Evolutionary conservation across 1,140 invertebrate species (phyloP).

Genomic region (Ceratoteleas bidentatus): DNA sequence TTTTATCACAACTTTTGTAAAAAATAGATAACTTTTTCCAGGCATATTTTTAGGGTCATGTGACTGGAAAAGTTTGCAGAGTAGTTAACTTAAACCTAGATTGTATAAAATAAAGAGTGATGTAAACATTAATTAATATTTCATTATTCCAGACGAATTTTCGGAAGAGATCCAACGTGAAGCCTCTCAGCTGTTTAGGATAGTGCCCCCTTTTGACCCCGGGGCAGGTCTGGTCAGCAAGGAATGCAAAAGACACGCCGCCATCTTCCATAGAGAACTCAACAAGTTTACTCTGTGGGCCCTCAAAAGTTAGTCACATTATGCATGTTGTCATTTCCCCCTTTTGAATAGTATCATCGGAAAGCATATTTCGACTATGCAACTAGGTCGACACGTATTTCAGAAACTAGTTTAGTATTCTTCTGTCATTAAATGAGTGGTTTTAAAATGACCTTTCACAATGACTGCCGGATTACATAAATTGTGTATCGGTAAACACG

Average conservation of each 20-base stretch:
- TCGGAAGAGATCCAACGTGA: conserved; percentile 72
- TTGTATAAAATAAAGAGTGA: no score
- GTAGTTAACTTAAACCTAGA: no score
- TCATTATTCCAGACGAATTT: conserved; percentile 70
- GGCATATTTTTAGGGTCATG: no score
- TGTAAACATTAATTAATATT: background rate
- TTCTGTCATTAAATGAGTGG: conserved; percentile 47
- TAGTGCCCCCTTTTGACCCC: conserved; percentile 75
- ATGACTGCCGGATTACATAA: conserved; percentile 55
- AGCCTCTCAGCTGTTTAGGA: conserved; percentile 69
- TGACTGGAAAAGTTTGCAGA: no score
- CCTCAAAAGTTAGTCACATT: conserved; percentile 80
- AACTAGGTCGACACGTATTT: conserved; percentile 21
- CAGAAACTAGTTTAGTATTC: conserved; percentile 37
- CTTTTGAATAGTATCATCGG: background rate
- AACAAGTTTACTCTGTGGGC: conserved; percentile 81
- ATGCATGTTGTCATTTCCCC: background rate
- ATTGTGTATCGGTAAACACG: conserved; percentile 48
- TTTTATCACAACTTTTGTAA: no score
- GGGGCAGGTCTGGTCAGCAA: conserved; percentile 74
- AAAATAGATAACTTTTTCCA: no score
- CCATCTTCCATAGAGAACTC: conserved; percentile 77
- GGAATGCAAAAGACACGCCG: conserved; percentile 78
- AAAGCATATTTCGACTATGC: conserved; percentile 3
- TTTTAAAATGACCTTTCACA: conserved; percentile 66